Base-by-base conservation (phyloP, 2,888 invertebrate species). In the Tenthredo notha region DNA sequence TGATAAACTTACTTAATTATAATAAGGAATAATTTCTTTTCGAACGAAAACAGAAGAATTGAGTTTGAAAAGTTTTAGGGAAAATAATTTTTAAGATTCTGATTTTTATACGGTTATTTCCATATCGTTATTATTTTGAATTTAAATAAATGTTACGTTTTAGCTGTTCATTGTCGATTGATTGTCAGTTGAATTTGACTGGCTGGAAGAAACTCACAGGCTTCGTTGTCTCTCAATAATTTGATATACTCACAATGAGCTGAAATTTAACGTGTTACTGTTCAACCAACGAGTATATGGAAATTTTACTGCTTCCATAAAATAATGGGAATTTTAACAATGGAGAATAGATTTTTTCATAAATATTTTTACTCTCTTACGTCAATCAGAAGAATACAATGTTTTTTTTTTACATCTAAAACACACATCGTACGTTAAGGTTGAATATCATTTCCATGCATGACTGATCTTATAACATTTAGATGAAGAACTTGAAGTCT, bases 1-100 rank as follows among this genome's bases (percentile, higher is more conserved):
- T n/a, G n/a, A 72, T 72, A 40, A 72, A 72, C 33, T 72, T 72
- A 40, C 29, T 18, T n/a, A 72, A 72, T 72, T 40, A 72, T 6
- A 40, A 37, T n/a, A 2, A n/a, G 40, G 10, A 15, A 25, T 72
- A 72, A 72, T 72, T 37, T 72, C 9, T 72, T 72, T 10, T n/a
- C 9, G 2, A 15, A n/a, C 18, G 18, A 40, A 72, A 72, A 72
- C 18, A 7, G n/a, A 21, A 9, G 15, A 72, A 72, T 72, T 72
- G 2, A 72, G 21, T 72, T 29, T 18, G 6, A 18, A 33, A 70
- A 70, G 70, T 70, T 70, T 70, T 37, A n/a, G 70, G 37, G n/a
- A 6, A 6, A n/a, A n/a, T 3, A 29, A 33, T 37, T 70, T 70
- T 70, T 18, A 5, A 12, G 7, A 18, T 37, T n/a, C 18, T 1